Evolutionary conservation across 2,113 vertebrate species (phyloP).

Genomic region (Octodon degus): DNA sequence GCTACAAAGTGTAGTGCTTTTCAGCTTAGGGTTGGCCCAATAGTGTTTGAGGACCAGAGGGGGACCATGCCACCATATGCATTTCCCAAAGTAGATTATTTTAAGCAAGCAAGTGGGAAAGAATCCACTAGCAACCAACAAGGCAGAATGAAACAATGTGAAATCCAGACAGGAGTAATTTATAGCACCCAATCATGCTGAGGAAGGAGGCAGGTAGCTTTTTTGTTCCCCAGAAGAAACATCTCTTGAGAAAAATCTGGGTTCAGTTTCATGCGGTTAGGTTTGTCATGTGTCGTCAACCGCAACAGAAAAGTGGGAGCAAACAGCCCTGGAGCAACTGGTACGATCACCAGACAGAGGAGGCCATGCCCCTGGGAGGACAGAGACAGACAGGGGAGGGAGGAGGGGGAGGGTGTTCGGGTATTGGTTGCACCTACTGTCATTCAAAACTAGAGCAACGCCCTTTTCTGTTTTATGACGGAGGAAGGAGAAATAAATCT

Average conservation of each 20-base stretch:
- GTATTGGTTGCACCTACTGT: not conserved
- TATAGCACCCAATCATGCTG: constrained; percentile 73
- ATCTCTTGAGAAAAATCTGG: constrained; percentile 88
- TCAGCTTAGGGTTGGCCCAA: not conserved
- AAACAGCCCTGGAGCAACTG: constrained; percentile 97
- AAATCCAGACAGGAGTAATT: constrained; percentile 65
- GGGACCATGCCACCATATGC: constrained; percentile 52
- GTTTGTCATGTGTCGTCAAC: constrained; percentile 99
- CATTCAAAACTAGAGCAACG: not conserved
- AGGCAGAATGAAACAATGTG: constrained; percentile 36
- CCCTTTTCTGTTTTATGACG: not conserved
- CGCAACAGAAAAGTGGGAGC: constrained; percentile 99
- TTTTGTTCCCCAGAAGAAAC: constrained; percentile 83
- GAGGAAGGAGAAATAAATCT: not conserved
- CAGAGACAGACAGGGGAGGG: not conserved
- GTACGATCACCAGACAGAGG: constrained; percentile 92
- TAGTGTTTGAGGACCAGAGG: constrained; percentile 53
- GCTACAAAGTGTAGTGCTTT: constrained; percentile 5
- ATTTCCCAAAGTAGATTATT: constrained; percentile 50
- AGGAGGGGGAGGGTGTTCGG: not conserved
- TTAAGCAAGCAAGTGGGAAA: constrained; percentile 43
- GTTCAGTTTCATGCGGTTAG: constrained; percentile 95
- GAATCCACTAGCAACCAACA: constrained; percentile 38
- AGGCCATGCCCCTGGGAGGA: constrained; percentile 89
- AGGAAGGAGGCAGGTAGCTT: constrained; percentile 76